These are phyloP conservation scores for Mythimna impura DNA, from an alignment of 2,888 invertebrate genomes.

Conservation along the genomic window DNA sequence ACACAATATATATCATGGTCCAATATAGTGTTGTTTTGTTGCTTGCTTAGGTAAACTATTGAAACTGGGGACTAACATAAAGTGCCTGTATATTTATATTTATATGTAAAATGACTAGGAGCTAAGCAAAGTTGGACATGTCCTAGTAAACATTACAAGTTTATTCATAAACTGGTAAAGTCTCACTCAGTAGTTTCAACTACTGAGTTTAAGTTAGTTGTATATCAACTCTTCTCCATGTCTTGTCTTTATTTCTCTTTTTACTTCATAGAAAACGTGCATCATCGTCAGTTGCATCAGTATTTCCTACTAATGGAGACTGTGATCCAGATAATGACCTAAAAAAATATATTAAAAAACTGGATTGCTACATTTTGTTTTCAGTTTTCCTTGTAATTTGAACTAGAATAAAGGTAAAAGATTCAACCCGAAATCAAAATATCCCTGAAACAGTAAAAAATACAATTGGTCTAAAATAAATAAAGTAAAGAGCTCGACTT, in stretches of 20 bases:
- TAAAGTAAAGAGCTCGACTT: slow-evolving; percentile 28
- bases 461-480: slow-evolving; percentile 49
- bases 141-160: neutral
- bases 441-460: slow-evolving; percentile 20
- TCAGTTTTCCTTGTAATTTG: neutral
- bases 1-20: slow-evolving; percentile 9
- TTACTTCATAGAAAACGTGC: neutral
- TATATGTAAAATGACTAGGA: neutral
- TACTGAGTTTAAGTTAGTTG: neutral
- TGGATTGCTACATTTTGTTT: neutral
- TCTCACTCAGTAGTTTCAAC: too few species aligned
- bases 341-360: neutral
- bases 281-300: neutral
- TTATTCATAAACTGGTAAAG: too few species aligned
- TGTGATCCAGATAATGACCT: neutral
- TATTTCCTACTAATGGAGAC: neutral
- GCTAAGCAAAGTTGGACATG: neutral
- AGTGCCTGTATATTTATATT: neutral
- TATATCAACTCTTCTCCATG: neutral
- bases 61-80: slow-evolving; percentile 21
- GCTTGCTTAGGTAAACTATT: slow-evolving; percentile 12
- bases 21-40: slow-evolving; percentile 14
- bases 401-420: slow-evolving; percentile 3
- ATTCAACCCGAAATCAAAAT: slow-evolving; percentile 20
- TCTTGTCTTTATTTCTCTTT: too few species aligned